Evolutionary conservation across 2,888 invertebrate species (phyloP).

Genomic region (Tenthredo mesomela): DNA sequence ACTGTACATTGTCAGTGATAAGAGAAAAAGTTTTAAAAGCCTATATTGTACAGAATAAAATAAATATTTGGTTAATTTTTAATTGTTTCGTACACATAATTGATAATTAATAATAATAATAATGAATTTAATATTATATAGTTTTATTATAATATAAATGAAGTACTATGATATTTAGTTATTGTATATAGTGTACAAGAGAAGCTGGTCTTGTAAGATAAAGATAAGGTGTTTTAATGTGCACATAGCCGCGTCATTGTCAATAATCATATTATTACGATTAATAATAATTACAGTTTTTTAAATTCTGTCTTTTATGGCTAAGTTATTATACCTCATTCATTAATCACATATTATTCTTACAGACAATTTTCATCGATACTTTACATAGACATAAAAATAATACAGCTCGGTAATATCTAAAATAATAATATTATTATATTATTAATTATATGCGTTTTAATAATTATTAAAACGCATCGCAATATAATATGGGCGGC

Average conservation of each 20-base stretch:
- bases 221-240: conserved; percentile 81
- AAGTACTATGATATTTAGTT: conserved; percentile 74
- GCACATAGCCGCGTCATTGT: conserved; percentile 80
- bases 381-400: neutral
- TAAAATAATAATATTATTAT: no score
- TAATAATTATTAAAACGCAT: no score
- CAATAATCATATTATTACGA: conserved; percentile 78
- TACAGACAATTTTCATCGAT: neutral
- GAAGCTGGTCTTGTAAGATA: conserved; percentile 80
- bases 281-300: conserved; percentile 78
- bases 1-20: conserved; percentile 72
- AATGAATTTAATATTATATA: conserved; percentile 58
- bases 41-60: conserved; percentile 73
- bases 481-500: no score
- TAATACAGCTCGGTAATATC: neutral
- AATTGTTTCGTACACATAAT: conserved; percentile 67
- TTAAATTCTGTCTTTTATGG: conserved; percentile 60
- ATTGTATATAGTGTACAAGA: conserved; percentile 78
- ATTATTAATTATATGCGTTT: no score
- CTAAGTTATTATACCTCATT: neutral
- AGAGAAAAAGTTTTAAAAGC: conserved; percentile 72
- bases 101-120: conserved; percentile 59
- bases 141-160: conserved; percentile 58
- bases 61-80: conserved; percentile 70
- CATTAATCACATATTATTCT: neutral